phyloP scores from a whole-genome alignment of 2,888 invertebrate genomes.

The Epinotia demarniana region DNA sequence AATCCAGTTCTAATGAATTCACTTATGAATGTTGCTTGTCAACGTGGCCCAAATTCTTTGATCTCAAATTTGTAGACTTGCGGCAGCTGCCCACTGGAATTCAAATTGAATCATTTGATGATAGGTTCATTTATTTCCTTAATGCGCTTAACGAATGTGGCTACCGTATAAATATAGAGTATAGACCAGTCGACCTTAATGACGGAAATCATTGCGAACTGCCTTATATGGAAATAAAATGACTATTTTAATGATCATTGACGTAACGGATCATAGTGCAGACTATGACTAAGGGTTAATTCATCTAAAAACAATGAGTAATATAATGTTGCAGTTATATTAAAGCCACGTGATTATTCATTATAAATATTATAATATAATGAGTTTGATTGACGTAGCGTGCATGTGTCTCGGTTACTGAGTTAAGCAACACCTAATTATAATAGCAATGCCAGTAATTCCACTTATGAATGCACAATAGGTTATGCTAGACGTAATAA shows the following conservation, averaged over 20 bases:
- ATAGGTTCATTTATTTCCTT: constrained; percentile 44
- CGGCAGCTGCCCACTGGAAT: constrained; percentile 50
- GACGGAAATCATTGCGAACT: constrained; percentile 17
- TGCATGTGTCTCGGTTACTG: constrained; percentile 15
- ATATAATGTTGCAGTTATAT: constrained; percentile 46
- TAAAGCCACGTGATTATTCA: constrained; percentile 38
- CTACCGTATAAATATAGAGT: constrained; percentile 31
- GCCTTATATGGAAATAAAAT: constrained; percentile 33
- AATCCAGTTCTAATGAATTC: constrained; percentile 44
- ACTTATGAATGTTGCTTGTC: constrained; percentile 49
- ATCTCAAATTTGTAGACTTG: constrained; percentile 53
- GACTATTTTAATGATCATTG: constrained; percentile 46
- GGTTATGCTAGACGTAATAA: constrained; percentile 36
- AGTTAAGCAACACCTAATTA: constrained; percentile 43
- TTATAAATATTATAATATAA: constrained; percentile 45
- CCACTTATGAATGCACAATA: constrained; percentile 39
- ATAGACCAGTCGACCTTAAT: constrained; percentile 35
- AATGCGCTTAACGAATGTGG: constrained; percentile 33
- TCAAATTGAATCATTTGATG: constrained; percentile 53
- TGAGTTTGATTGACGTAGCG: constrained; percentile 42
- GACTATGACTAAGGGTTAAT: constrained; percentile 55
- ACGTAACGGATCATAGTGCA: constrained; percentile 53
- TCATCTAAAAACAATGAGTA: constrained; percentile 66
- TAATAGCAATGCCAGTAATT: constrained; percentile 41
- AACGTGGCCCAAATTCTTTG: constrained; percentile 57